Conservation (phyloP, 2,888 invertebrate species). For the Drosophila cyrtoloma region DNA sequence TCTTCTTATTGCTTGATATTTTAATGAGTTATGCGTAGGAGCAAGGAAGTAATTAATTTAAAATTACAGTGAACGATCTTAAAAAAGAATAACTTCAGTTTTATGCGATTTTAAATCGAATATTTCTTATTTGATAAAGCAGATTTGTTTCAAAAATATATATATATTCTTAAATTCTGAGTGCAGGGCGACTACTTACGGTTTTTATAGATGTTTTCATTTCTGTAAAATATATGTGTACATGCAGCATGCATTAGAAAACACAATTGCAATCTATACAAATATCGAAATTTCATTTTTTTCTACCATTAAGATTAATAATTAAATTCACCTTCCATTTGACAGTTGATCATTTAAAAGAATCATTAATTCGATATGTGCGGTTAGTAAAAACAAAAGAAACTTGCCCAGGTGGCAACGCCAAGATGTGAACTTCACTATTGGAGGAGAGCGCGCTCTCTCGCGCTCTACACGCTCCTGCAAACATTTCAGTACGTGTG, state of each 20-base stretch:
- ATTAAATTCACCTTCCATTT: background rate
- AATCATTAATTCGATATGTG: background rate
- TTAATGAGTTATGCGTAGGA: conserved; percentile 7
- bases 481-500: conserved; percentile 61
- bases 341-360: background rate
- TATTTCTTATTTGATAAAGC: background rate
- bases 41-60: background rate
- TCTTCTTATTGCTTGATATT: background rate
- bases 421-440: conserved; percentile 46
- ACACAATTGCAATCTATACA: background rate
- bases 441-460: conserved; percentile 37
- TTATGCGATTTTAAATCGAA: too few species aligned
- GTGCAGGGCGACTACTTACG: background rate
- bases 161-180: background rate
- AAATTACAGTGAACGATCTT: background rate
- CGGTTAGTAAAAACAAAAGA: conserved; percentile 5
- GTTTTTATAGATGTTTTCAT: too few species aligned
- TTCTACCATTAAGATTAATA: background rate
- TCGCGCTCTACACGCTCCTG: conserved; percentile 58
- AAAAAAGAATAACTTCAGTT: background rate
- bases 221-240: background rate
- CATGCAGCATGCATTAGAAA: background rate
- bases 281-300: background rate
- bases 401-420: conserved; percentile 48
- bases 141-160: background rate